Percentiles rank a stretch among this genome's conserved stretches.
These are phyloP conservation scores for Telmatherina bonti DNA, from an alignment of 2,797 vertebrate genomes.

Conservation along the genomic window DNA sequence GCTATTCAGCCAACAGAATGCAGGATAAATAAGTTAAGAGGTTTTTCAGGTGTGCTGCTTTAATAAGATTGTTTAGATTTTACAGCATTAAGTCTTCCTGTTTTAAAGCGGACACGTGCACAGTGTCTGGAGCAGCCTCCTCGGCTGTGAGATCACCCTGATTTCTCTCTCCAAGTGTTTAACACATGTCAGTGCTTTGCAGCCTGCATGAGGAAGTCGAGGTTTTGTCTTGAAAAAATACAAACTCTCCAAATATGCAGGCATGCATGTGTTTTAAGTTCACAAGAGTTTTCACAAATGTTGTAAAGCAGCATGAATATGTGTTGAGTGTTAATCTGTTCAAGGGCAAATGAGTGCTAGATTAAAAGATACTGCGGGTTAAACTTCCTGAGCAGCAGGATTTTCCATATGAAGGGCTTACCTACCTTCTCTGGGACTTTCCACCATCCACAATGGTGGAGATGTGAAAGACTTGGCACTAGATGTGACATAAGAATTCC, in stretches of 20 bases:
- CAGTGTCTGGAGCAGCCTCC: conserved; percentile 39
- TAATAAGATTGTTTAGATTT: conserved; percentile 69
- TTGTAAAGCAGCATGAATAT: conserved; percentile 10
- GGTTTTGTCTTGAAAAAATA: conserved; percentile 11
- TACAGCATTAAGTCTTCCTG: conserved; percentile 56
- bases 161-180: conserved; percentile 26
- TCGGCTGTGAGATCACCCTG: conserved; percentile 25
- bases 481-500: conserved; percentile 69
- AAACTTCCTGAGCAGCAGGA: conserved; percentile 46
- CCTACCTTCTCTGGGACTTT: conserved; percentile 60
- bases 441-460: conserved; percentile 50
- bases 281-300: conserved; percentile 15
- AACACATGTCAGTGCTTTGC: conserved; percentile 44
- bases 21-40: conserved; percentile 69
- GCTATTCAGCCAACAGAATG: conserved; percentile 59
- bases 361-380: conserved; percentile 48
- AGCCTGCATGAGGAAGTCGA: conserved; percentile 15
- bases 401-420: conserved; percentile 39
- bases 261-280: conserved; percentile 12
- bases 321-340: conserved; percentile 30
- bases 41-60: conserved; percentile 63
- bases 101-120: conserved; percentile 56
- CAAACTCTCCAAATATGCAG: conserved; percentile 1
- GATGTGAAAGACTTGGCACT: conserved; percentile 66
- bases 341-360: conserved; percentile 28